Evolutionary conservation across 2,113 vertebrate species (phyloP).

Genomic region (Pachypanchax playfairii): DNA sequence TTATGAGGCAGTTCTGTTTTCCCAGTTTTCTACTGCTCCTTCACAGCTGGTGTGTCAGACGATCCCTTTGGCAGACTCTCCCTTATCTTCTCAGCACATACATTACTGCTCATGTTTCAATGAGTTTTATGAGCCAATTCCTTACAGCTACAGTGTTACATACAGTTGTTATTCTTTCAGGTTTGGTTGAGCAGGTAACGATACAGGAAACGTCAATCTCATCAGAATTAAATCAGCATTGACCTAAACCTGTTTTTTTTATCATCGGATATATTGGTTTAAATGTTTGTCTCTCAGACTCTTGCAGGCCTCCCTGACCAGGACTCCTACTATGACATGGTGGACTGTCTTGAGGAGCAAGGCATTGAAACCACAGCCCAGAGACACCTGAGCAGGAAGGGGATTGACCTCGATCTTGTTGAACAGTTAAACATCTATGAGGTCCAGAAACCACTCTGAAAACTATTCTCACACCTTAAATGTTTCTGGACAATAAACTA

Average conservation of each 20-base stretch:
- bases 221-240: neutral
- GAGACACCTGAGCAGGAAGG: constrained; percentile 92
- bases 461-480: neutral
- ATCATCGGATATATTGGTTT: too few relatives aligned
- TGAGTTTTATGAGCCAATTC: too few relatives aligned
- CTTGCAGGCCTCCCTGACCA: constrained; percentile 92
- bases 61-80: too few relatives aligned
- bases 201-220: too few relatives aligned
- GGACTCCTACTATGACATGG: constrained; percentile 95
- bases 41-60: too few relatives aligned
- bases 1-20: too few relatives aligned
- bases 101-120: too few relatives aligned
- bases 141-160: too few relatives aligned
- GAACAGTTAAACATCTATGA: constrained; percentile 98
- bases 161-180: too few relatives aligned
- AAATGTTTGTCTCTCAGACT: constrained; percentile 75
- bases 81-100: too few relatives aligned
- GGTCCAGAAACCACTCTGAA: constrained; percentile 73
- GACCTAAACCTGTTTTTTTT: neutral
- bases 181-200: too few relatives aligned
- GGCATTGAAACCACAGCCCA: constrained; percentile 88
- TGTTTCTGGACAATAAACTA: neutral
- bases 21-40: too few relatives aligned
- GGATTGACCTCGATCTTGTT: constrained; percentile 92
- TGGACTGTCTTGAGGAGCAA: constrained; percentile 95